phyloP scores from a whole-genome alignment of 2,888 invertebrate species.

The Sisyra nigra region DNA sequence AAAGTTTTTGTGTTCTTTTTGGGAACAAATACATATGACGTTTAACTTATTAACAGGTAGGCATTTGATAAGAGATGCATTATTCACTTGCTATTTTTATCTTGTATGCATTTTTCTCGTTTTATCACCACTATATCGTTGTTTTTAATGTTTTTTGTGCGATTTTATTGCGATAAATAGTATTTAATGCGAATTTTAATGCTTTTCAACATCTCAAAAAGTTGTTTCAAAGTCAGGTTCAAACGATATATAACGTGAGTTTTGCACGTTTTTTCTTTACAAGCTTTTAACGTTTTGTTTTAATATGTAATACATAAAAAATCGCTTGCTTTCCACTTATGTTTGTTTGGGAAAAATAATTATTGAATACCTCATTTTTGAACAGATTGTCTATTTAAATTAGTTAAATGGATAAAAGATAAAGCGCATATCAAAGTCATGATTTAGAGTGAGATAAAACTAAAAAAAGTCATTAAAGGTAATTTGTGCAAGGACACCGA shows the following conservation, averaged over 20 bases:
- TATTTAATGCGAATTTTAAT: background rate
- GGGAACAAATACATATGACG: constrained; percentile 7
- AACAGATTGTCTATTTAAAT: background rate
- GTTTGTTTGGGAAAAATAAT: constrained; percentile 1
- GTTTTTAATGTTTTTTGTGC: background rate
- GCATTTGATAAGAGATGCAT: constrained; percentile 3
- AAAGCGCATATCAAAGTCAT: too few species aligned
- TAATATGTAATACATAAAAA: too few species aligned
- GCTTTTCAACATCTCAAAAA: background rate
- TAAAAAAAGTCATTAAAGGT: too few species aligned
- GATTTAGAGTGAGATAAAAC: too few species aligned
- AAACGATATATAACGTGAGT: background rate
- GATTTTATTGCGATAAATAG: background rate
- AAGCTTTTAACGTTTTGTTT: too few species aligned
- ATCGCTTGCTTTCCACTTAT: too few species aligned
- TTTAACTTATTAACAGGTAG: constrained; percentile 10
- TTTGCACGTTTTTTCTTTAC: too few species aligned
- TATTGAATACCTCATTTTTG: background rate
- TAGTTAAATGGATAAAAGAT: too few species aligned
- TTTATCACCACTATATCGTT: background rate
- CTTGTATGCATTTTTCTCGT: background rate
- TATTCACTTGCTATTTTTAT: constrained; percentile 1
- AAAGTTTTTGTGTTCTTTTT: background rate
- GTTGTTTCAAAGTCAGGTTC: constrained; percentile 1
- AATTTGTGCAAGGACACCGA: too few species aligned